Evolutionary conservation across 1,140 invertebrate genomes (phyloP).

Genomic region (Drosophila albomicans): DNA sequence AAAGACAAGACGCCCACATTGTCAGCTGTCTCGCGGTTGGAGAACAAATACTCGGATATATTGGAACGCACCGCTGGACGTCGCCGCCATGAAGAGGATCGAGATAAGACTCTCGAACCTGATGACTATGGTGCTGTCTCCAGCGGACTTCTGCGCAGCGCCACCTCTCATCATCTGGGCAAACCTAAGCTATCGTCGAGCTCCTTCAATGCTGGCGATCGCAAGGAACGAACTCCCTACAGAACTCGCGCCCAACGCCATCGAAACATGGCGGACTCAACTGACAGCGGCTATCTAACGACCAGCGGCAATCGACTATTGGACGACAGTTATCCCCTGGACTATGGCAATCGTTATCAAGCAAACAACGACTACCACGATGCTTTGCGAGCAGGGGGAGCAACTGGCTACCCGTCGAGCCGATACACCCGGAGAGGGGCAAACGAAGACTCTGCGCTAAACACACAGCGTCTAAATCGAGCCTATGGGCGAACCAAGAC

Average conservation of each 20-base stretch:
- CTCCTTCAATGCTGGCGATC: constrained; percentile 74
- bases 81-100: constrained; percentile 86
- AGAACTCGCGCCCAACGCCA: constrained; percentile 61
- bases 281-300: constrained; percentile 70
- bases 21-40: constrained; percentile 88
- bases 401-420: constrained; percentile 64
- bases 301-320: constrained; percentile 62
- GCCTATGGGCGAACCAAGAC: constrained; percentile 70
- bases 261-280: constrained; percentile 72
- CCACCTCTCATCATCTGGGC: constrained; percentile 87
- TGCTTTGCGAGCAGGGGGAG: constrained; percentile 68
- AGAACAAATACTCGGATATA: constrained; percentile 91
- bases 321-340: constrained; percentile 77
- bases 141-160: constrained; percentile 86
- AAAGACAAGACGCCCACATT: constrained; percentile 81
- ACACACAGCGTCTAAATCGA: constrained; percentile 36
- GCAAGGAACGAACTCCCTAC: constrained; percentile 82
- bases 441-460: constrained; percentile 37
- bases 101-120: constrained; percentile 89
- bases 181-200: constrained; percentile 85
- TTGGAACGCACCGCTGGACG: constrained; percentile 88
- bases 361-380: constrained; percentile 63
- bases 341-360: constrained; percentile 67
- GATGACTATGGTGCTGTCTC: constrained; percentile 82
- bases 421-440: constrained; percentile 53